Conservation (phyloP, 2,113 vertebrate species). For the Danionella cerebrum region DNA sequence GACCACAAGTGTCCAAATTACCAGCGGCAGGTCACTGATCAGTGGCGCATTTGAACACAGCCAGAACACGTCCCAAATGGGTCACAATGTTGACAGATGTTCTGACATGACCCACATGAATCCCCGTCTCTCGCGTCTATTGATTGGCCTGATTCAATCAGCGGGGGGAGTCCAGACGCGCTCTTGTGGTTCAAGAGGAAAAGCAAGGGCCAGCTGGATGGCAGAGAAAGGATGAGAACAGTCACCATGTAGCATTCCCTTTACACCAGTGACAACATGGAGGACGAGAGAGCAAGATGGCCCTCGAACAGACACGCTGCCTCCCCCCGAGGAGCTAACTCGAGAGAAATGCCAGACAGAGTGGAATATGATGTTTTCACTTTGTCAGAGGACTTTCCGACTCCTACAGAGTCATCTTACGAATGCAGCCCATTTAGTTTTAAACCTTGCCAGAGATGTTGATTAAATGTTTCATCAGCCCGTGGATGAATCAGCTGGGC, state of each 20-base stretch:
- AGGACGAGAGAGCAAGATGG: background rate
- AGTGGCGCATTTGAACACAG: constrained; percentile 21
- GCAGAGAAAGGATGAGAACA: constrained; percentile 42
- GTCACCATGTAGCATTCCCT: constrained; percentile 49
- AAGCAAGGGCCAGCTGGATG: constrained; percentile 61
- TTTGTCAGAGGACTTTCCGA: constrained; percentile 8
- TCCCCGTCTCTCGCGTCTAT: constrained; percentile 16
- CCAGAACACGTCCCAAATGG: constrained; percentile 28
- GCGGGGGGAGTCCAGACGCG: constrained; percentile 27
- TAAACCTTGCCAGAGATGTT: constrained; percentile 11
- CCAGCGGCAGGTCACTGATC: constrained; percentile 9
- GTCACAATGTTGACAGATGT: constrained; percentile 33
- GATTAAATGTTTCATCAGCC: constrained; percentile 24
- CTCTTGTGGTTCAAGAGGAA: constrained; percentile 37
- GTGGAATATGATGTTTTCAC: constrained; percentile 15
- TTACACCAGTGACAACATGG: constrained; percentile 38
- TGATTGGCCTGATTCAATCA: constrained; percentile 39
- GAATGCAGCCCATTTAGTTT: constrained; percentile 13
- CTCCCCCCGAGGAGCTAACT: background rate
- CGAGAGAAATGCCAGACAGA: constrained; percentile 11
- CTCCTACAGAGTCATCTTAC: constrained; percentile 1
- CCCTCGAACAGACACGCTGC: background rate
- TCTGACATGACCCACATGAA: constrained; percentile 43
- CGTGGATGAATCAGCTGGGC: constrained; percentile 19
- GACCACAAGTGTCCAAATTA: constrained; percentile 29